Percentiles rank a stretch among this genome's conserved stretches.
Conservation (phyloP, 2,797 vertebrate genomes). For the Alauda arvensis region DNA sequence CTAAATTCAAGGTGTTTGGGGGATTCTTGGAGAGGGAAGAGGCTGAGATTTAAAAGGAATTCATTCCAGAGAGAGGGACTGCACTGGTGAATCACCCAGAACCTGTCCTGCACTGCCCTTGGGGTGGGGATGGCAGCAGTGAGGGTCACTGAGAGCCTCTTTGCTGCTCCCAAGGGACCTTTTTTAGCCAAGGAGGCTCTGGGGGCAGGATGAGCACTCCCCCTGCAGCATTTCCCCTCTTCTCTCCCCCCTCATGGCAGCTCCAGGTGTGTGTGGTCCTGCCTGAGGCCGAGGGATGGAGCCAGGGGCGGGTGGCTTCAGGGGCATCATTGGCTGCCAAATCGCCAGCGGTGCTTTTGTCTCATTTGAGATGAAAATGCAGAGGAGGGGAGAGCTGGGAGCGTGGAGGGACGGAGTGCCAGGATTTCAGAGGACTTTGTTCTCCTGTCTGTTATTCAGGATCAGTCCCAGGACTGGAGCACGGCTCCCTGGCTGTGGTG, state of each 20-base stretch:
- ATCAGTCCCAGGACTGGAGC: neutral
- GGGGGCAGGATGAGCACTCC: neutral
- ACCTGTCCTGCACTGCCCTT: neutral
- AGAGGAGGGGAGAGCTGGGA: neutral
- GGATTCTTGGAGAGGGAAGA: conserved; percentile 22
- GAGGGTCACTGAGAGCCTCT: neutral
- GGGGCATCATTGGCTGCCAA: neutral
- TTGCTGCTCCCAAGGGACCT: neutral
- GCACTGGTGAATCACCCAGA: conserved; percentile 1
- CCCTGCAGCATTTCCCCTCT: neutral
- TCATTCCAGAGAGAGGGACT: neutral
- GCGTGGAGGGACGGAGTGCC: fast-evolving
- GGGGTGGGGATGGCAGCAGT: neutral
- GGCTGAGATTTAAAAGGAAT: conserved; percentile 11
- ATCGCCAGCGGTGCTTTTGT: neutral
- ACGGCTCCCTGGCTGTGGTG: neutral
- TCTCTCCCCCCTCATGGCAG: neutral
- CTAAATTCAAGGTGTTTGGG: conserved; percentile 32
- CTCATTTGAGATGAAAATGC: neutral
- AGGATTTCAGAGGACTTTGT: neutral
- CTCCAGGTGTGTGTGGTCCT: neutral
- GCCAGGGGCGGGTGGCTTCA: neutral
- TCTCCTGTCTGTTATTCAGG: neutral
- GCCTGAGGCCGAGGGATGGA: neutral
- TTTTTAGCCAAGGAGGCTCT: neutral